Evolutionary conservation across 2,113 vertebrate species (phyloP).

Genomic region (Odobenus rosmarus): DNA sequence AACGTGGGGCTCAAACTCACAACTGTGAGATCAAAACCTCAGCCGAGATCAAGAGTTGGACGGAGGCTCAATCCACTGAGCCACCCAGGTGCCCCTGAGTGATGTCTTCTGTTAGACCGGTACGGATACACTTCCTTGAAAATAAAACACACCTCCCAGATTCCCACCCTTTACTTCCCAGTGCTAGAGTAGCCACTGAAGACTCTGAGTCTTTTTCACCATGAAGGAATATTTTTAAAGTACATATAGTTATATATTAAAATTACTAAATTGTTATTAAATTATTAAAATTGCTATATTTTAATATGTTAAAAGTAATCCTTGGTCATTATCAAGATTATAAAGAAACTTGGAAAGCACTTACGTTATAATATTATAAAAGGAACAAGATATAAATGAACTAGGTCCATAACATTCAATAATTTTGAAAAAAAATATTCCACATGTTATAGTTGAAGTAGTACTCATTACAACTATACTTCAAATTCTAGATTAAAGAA

Average conservation of each 20-base stretch:
- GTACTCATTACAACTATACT: background rate
- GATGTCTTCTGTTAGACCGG: background rate
- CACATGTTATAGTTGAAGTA: background rate
- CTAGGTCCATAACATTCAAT: background rate
- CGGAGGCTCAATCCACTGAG: background rate
- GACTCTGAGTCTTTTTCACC: background rate
- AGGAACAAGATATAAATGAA: conserved; percentile 31
- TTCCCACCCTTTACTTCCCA: background rate
- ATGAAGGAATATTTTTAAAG: background rate
- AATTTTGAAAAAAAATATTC: conserved; percentile 28
- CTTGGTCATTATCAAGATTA: conserved; percentile 31
- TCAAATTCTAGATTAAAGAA: conserved; percentile 51
- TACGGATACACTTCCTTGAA: background rate
- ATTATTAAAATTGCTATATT: background rate
- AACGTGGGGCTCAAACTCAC: background rate
- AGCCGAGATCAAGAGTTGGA: background rate
- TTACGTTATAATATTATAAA: background rate
- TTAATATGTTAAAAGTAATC: conserved; percentile 5
- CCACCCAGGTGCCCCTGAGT: background rate
- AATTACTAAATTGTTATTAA: too few species aligned
- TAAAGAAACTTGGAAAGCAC: background rate
- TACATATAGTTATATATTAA: background rate
- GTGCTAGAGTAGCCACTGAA: background rate
- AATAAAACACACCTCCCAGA: background rate
- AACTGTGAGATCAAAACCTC: background rate